Percentiles rank a stretch among this genome's conserved stretches.
Evolutionary conservation across 1,140 invertebrate genomes (phyloP).

Genomic region (Rhopalosiphum maidis): DNA sequence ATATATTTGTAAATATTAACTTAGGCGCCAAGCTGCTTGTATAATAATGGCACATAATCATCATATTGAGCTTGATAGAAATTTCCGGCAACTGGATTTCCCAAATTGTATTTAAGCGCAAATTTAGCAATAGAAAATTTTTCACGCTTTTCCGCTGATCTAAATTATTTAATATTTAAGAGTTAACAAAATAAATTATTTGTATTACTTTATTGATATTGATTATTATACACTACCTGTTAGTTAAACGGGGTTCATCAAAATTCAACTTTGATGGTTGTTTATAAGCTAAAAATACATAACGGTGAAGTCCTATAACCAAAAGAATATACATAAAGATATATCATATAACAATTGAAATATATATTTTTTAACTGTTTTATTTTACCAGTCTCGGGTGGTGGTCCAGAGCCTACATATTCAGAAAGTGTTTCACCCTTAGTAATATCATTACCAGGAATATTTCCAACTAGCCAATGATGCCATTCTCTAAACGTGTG

Average conservation of each 20-base stretch:
- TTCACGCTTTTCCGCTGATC: conserved; percentile 73
- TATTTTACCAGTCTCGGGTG: conserved; percentile 72
- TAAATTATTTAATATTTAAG: conserved; percentile 60
- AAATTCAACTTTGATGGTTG: conserved; percentile 77
- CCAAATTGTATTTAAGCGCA: conserved; percentile 81
- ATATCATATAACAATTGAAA: too few species aligned
- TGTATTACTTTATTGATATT: too few species aligned
- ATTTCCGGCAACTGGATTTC: conserved; percentile 84
- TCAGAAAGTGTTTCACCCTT: conserved; percentile 77
- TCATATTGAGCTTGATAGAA: conserved; percentile 90
- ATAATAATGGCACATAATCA: conserved; percentile 83
- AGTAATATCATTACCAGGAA: conserved; percentile 77
- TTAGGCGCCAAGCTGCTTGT: conserved; percentile 70
- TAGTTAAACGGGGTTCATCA: conserved; percentile 72
- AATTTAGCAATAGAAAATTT: conserved; percentile 84
- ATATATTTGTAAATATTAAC: neutral
- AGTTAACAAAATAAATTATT: conserved; percentile 37
- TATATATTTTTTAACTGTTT: neutral
- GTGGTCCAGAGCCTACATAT: conserved; percentile 88
- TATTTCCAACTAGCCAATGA: conserved; percentile 92
- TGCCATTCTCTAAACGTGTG: conserved; percentile 86
- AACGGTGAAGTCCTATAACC: too few species aligned
- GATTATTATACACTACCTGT: conserved; percentile 62
- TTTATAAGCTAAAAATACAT: conserved; percentile 76
- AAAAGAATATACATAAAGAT: too few species aligned